Evolutionary conservation across 2,888 invertebrate genomes (phyloP).

Genomic region (Cheilosia grossa): DNA sequence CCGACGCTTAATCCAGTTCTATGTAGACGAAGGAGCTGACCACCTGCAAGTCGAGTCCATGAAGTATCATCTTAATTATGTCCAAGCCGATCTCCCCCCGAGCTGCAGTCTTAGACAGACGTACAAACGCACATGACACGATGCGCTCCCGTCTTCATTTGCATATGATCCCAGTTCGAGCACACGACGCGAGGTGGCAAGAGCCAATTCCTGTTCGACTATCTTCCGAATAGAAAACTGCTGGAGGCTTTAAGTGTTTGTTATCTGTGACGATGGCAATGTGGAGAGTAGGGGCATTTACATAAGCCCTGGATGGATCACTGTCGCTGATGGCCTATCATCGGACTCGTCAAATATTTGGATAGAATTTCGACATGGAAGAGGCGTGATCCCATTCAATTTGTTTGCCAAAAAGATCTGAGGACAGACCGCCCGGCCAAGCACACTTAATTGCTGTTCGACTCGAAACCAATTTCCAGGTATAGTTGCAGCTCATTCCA

Average conservation of each 20-base stretch:
- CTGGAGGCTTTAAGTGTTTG: conserved; percentile 49
- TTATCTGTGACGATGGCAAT: conserved; percentile 25
- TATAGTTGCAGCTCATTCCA: conserved; percentile 43
- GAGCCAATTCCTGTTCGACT: conserved; percentile 34
- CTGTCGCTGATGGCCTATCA: neutral
- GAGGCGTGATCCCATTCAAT: conserved; percentile 69
- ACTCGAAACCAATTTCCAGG: conserved; percentile 51
- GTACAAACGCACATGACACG: conserved; percentile 55
- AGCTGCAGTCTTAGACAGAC: conserved; percentile 32
- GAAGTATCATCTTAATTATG: conserved; percentile 66
- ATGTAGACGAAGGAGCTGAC: conserved; percentile 48
- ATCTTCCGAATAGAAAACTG: conserved; percentile 45
- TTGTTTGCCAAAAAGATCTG: conserved; percentile 72
- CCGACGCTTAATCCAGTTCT: conserved; percentile 60
- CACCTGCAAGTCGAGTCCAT: conserved; percentile 66
- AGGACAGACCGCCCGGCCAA: conserved; percentile 53
- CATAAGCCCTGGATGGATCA: conserved; percentile 47
- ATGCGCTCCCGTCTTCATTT: conserved; percentile 71
- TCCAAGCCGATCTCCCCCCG: conserved; percentile 2
- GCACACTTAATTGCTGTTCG: conserved; percentile 56
- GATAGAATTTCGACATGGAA: conserved; percentile 54
- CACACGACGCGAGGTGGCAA: conserved; percentile 32
- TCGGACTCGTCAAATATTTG: conserved; percentile 52
- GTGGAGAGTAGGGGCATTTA: conserved; percentile 32
- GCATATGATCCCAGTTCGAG: conserved; percentile 41